Conservation (phyloP, 2,113 vertebrate species). For the Sinocyclocheilus anophthalmus region DNA sequence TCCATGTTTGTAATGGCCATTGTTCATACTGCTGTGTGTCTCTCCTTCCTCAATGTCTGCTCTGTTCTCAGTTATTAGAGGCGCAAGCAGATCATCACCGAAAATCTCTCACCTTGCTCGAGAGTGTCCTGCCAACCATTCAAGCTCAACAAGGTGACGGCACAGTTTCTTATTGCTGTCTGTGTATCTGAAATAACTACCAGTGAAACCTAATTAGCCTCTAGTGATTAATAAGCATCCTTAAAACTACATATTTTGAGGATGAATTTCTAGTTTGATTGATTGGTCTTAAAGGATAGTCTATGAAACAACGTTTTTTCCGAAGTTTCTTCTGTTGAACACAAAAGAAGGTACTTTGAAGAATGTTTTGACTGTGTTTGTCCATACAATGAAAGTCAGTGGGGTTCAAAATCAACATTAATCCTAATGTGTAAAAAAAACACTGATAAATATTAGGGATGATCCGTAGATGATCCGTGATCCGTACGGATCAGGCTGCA, state of each 20-base stretch:
- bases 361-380: neutral
- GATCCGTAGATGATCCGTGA: too few species aligned
- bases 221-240: neutral
- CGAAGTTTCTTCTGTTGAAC: neutral
- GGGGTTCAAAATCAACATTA: neutral
- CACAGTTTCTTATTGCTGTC: constrained; percentile 1
- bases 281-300: neutral
- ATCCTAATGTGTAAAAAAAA: too few species aligned
- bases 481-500: too few species aligned
- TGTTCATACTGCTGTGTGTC: constrained; percentile 2
- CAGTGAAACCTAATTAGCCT: neutral
- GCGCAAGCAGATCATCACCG: constrained; percentile 99
- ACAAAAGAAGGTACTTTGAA: neutral
- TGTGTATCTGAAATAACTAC: neutral
- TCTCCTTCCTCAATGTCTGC: constrained; percentile 77
- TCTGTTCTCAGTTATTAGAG: constrained; percentile 96
- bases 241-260: neutral
- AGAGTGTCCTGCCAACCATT: constrained; percentile 93
- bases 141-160: constrained; percentile 92
- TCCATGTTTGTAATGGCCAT: constrained; percentile 34
- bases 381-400: neutral
- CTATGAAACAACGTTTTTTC: too few species aligned
- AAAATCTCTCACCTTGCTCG: constrained; percentile 96
- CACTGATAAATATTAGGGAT: too few species aligned
- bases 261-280: neutral